phyloP scores from a whole-genome alignment of 2,113 vertebrate species.

The Drymodes brunneopygia region DNA sequence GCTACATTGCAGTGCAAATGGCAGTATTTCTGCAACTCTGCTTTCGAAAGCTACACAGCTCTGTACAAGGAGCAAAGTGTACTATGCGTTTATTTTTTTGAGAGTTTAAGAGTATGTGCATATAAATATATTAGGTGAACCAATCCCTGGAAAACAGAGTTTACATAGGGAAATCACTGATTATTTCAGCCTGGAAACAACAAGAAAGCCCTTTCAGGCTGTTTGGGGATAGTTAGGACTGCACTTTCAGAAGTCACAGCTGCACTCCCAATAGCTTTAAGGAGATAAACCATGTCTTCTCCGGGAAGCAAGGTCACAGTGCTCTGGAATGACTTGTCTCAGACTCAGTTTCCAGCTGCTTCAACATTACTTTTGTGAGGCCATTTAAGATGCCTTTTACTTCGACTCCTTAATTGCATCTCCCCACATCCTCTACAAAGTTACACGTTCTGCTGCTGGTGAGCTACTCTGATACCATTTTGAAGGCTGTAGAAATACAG shows the following conservation, averaged over 20 bases:
- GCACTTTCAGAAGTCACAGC: not conserved
- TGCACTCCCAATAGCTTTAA: not conserved
- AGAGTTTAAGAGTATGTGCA: not conserved
- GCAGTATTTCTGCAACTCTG: not conserved
- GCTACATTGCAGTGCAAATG: not conserved
- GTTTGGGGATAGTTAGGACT: not conserved
- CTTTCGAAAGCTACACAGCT: not conserved
- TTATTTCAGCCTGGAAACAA: not conserved
- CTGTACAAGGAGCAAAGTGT: constrained; percentile 27
- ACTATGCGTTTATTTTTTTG: constrained; percentile 26
- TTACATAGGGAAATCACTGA: not conserved
- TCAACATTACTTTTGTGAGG: not conserved
- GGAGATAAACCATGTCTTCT: not conserved
- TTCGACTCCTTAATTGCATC: not conserved
- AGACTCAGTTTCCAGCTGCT: not conserved
- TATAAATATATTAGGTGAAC: not conserved
- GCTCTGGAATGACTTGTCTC: not conserved
- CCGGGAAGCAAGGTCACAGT: not conserved
- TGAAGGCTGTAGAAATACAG: not conserved
- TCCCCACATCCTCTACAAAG: not conserved
- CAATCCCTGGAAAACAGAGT: not conserved
- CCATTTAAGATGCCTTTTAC: not conserved
- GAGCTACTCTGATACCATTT: not conserved
- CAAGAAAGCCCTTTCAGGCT: not conserved
- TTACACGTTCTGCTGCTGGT: not conserved